Evolutionary conservation across 2,888 invertebrate species (phyloP).

Genomic region (Cryptophagus acutangulus): DNA sequence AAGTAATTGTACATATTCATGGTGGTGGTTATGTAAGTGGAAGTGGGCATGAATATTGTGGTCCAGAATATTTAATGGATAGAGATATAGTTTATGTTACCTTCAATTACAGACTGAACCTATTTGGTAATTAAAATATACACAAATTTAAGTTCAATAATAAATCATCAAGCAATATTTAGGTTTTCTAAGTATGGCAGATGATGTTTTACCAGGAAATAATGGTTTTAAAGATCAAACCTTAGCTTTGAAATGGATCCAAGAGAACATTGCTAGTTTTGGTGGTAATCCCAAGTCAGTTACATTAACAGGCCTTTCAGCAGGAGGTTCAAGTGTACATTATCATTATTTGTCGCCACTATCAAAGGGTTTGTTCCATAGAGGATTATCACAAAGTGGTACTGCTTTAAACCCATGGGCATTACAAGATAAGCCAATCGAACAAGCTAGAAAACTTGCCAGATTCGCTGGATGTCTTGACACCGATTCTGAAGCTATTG

Average conservation of each 20-base stretch:
- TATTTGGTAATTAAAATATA: too few species aligned
- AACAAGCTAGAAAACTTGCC: conserved; percentile 31
- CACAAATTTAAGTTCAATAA: too few species aligned
- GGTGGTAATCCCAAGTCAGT: conserved; percentile 65
- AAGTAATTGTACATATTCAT: conserved; percentile 59
- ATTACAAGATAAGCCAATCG: conserved; percentile 26
- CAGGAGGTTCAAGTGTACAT: conserved; percentile 69
- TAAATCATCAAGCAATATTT: too few species aligned
- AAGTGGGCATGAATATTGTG: conserved; percentile 49
- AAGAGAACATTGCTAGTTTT: conserved; percentile 60
- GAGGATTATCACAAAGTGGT: conserved; percentile 40
- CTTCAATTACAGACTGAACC: conserved; percentile 56
- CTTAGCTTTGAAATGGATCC: conserved; percentile 63
- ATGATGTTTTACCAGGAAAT: conserved; percentile 61
- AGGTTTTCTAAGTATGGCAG: conserved; percentile 68
- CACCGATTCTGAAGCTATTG: conserved; percentile 24
- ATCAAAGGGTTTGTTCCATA: conserved; percentile 50
- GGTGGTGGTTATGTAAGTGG: conserved; percentile 63
- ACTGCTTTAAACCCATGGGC: conserved; percentile 35
- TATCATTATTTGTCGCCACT: conserved; percentile 62
- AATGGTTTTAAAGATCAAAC: conserved; percentile 68
- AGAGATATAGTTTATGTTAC: conserved; percentile 59
- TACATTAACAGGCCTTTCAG: conserved; percentile 62
- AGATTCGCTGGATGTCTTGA: conserved; percentile 34
- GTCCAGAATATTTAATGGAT: conserved; percentile 56